phyloP scores from a whole-genome alignment of 2,888 invertebrate genomes.

The Apodemia mormo region DNA sequence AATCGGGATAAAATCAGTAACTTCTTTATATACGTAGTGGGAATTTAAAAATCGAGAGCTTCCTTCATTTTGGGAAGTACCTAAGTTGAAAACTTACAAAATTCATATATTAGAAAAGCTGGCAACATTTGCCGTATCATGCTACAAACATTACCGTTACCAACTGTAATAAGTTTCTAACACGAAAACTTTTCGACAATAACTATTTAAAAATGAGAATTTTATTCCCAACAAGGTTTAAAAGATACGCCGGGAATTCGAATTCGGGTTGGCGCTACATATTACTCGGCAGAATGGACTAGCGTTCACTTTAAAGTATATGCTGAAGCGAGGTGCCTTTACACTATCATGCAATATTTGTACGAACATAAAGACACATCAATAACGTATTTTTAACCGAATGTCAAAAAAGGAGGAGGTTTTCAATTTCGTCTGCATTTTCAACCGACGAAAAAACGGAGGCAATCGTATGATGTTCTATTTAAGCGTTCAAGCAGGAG shows the following conservation, averaged over 20 bases:
- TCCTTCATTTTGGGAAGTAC: too few relatives aligned
- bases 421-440: too few relatives aligned
- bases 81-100: too few relatives aligned
- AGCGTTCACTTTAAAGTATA: constrained; percentile 5
- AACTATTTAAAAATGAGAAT: background rate
- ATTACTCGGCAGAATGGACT: background rate
- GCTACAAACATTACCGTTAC: background rate
- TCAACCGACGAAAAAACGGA: too few relatives aligned
- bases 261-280: background rate
- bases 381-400: too few relatives aligned
- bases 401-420: too few relatives aligned
- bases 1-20: too few relatives aligned
- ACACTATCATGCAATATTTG: background rate
- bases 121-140: background rate
- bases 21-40: too few relatives aligned
- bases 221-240: constrained; percentile 1
- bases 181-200: constrained; percentile 1
- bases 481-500: too few relatives aligned
- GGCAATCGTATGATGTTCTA: too few relatives aligned
- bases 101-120: background rate
- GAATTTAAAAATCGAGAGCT: too few relatives aligned
- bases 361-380: background rate
- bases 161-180: background rate
- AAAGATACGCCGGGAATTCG: background rate
- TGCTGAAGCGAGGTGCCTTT: background rate